A percentile compares a stretch with the other conserved stretches of the same genome.
These are phyloP conservation scores for Matsumurasca onukii DNA, from an alignment of 1,140 invertebrate genomes.

Conservation along the genomic window DNA sequence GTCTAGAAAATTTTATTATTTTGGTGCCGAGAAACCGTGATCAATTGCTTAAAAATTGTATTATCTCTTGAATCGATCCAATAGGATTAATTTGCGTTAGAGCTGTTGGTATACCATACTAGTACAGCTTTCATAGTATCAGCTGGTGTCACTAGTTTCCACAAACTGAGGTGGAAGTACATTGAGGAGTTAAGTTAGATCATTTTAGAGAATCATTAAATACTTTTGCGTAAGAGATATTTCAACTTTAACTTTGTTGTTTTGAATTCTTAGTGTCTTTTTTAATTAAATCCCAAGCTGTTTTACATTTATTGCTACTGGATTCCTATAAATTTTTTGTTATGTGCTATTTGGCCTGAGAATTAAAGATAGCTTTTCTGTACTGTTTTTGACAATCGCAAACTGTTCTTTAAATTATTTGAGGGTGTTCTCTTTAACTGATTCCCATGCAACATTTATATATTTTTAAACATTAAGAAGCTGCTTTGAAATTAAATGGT, in stretches of 20 bases:
- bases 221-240: background rate
- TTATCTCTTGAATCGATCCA: background rate
- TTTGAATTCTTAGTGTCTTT: background rate
- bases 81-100: too few relatives aligned
- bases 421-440: background rate
- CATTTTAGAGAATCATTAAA: background rate
- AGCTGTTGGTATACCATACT: background rate
- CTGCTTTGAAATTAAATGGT: background rate
- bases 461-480: background rate
- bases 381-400: background rate
- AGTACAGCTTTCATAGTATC: background rate
- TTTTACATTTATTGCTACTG: background rate
- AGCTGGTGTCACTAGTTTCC: background rate
- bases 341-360: background rate
- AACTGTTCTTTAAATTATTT: background rate
- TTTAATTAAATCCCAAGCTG: slow-evolving; percentile 1
- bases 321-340: background rate
- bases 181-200: background rate
- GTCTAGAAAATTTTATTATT: background rate
- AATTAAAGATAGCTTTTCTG: slow-evolving; percentile 1
- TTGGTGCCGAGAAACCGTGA: background rate
- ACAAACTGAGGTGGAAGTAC: background rate
- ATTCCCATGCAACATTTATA: background rate
- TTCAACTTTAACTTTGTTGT: background rate
- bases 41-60: background rate